Percentiles rank a stretch among this genome's conserved stretches.
Conservation (phyloP, 2,797 vertebrate species). For the Esox lucius region DNA sequence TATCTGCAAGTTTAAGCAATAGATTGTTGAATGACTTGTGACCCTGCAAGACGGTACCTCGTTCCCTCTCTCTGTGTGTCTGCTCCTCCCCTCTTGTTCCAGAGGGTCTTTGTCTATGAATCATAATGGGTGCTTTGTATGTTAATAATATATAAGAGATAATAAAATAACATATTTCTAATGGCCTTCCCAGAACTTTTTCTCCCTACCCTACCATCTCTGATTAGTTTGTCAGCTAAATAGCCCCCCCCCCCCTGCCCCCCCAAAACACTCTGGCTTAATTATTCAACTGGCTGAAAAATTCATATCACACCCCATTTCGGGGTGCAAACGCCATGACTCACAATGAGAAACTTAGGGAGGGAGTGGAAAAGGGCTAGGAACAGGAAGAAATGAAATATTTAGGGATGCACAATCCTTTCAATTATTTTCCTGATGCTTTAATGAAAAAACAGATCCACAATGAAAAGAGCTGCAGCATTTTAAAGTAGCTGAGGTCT, state of each 20-base stretch:
- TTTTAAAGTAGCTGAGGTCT: constrained; percentile 51
- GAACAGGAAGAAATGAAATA: constrained; percentile 66
- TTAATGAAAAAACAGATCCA: constrained; percentile 56
- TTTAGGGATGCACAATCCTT: constrained; percentile 63
- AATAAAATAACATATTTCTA: constrained; percentile 75
- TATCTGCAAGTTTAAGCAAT: not conserved
- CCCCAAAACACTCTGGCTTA: constrained; percentile 72
- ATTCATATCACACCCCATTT: constrained; percentile 63
- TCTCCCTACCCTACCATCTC: constrained; percentile 37
- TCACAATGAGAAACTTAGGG: constrained; percentile 57
- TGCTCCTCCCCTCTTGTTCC: constrained; percentile 46
- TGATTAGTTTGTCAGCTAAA: constrained; percentile 68
- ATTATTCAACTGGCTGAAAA: constrained; percentile 74
- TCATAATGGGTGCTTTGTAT: constrained; percentile 64
- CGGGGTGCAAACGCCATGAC: constrained; percentile 64
- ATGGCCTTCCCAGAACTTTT: constrained; percentile 66
- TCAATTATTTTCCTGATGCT: constrained; percentile 70
- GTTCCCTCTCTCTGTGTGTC: not conserved
- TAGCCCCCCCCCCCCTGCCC: constrained; percentile 37
- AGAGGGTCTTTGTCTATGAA: constrained; percentile 67
- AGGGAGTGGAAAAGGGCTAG: constrained; percentile 40
- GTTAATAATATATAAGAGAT: constrained; percentile 75
- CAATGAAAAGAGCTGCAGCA: constrained; percentile 55
- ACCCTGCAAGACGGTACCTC: not conserved
- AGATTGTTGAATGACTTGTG: not conserved